These are phyloP conservation scores for Aptenodytes forsteri DNA, from an alignment of 2,113 vertebrate species.

Conservation along the genomic window DNA sequence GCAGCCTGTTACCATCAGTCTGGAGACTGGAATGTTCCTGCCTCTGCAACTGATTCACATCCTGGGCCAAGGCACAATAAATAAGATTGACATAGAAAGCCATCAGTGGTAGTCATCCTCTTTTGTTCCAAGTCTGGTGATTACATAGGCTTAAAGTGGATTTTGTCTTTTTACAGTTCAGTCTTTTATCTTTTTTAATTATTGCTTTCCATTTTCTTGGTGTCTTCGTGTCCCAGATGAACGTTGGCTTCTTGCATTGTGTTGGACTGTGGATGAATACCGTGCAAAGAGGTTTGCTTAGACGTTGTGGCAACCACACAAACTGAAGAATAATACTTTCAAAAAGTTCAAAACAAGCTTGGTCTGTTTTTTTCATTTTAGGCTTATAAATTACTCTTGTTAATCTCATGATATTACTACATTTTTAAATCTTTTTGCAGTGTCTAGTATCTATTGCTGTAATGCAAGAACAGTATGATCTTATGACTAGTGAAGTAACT, in stretches of 20 bases:
- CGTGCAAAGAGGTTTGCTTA: background rate
- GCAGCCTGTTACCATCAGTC: background rate
- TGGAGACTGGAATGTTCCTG: background rate
- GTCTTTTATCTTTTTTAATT: background rate
- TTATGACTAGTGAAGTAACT: background rate
- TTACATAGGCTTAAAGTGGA: background rate
- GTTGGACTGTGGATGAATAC: background rate
- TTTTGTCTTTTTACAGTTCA: background rate
- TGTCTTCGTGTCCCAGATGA: background rate
- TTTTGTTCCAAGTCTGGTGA: background rate
- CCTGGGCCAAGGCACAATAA: background rate
- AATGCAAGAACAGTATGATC: background rate
- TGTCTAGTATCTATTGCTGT: background rate
- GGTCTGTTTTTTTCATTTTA: background rate
- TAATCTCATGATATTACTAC: background rate
- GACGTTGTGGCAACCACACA: background rate
- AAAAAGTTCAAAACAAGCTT: background rate
- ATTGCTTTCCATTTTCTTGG: background rate
- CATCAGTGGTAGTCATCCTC: background rate
- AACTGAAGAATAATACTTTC: background rate
- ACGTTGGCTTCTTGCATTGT: fast-evolving
- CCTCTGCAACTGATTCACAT: background rate
- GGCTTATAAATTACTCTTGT: background rate
- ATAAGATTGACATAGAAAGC: background rate
- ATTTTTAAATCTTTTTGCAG: background rate